Percentiles rank a stretch among this genome's conserved stretches.
These are phyloP conservation scores for Arenaria interpres DNA, from an alignment of 2,113 vertebrate species.

Conservation along the genomic window DNA sequence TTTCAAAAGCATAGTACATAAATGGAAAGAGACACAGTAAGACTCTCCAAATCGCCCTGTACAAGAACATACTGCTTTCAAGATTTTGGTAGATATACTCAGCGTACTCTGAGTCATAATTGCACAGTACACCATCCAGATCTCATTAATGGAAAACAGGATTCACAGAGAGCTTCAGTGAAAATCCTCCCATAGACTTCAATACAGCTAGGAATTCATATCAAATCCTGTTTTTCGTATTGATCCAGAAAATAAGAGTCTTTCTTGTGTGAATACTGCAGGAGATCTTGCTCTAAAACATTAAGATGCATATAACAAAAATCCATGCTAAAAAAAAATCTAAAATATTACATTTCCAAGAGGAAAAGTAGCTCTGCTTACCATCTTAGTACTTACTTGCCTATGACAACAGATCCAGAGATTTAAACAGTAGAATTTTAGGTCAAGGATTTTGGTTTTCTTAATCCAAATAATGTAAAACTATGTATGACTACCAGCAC, in stretches of 20 bases:
- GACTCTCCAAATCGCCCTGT: background rate
- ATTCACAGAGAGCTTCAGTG: background rate
- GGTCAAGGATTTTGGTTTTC: accelerated
- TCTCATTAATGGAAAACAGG: background rate
- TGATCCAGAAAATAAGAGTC: background rate
- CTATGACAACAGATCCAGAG: background rate
- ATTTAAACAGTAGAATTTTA: background rate
- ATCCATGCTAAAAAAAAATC: accelerated
- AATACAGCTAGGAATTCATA: background rate
- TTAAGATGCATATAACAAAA: background rate
- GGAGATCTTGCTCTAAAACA: background rate
- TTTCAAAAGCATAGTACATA: background rate
- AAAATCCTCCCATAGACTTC: background rate
- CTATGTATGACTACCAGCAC: background rate
- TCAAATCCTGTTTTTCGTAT: background rate
- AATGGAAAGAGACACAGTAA: background rate
- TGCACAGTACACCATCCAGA: background rate
- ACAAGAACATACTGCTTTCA: background rate
- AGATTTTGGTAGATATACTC: background rate
- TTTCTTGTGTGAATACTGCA: background rate
- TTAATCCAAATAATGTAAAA: background rate
- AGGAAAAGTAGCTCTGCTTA: background rate
- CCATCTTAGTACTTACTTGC: background rate
- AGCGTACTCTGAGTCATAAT: background rate
- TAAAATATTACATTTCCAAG: background rate